Evolutionary conservation across 2,888 invertebrate species (phyloP).

Genomic region (Tethea ocularis): DNA sequence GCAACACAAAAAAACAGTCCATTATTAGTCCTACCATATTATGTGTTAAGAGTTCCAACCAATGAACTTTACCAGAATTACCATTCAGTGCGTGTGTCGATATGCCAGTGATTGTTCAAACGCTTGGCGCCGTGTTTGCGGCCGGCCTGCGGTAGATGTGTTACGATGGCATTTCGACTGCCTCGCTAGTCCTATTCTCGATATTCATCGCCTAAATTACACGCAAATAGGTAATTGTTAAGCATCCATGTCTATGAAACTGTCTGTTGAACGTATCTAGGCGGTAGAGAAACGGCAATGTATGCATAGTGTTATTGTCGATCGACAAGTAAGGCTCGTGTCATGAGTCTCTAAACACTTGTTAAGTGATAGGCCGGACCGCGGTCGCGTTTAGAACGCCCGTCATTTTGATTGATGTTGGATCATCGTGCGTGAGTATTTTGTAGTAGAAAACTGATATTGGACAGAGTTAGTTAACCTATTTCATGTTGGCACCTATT

Average conservation of each 20-base stretch:
- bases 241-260: conserved; percentile 25
- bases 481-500: background rate
- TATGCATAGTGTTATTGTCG: conserved; percentile 14
- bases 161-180: conserved; percentile 63
- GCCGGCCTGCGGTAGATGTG: conserved; percentile 62
- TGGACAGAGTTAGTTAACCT: background rate
- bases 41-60: conserved; percentile 33
- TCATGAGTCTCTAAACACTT: conserved; percentile 24
- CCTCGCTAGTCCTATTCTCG: conserved; percentile 32
- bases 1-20: conserved; percentile 15
- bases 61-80: conserved; percentile 43
- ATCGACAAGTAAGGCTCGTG: conserved; percentile 19
- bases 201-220: conserved; percentile 31
- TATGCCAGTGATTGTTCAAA: conserved; percentile 65
- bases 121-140: conserved; percentile 62
- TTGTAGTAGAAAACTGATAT: conserved; percentile 8
- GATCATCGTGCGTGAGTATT: conserved; percentile 7
- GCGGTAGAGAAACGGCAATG: conserved; percentile 23
- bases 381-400: conserved; percentile 37
- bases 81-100: conserved; percentile 52
- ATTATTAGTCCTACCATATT: conserved; percentile 23
- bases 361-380: conserved; percentile 42
- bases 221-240: conserved; percentile 36
- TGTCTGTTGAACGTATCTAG: conserved; percentile 2
- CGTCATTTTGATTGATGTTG: conserved; percentile 29